Evolutionary conservation across 2,113 vertebrate species (phyloP).

Genomic region (Gallinago undulata): DNA sequence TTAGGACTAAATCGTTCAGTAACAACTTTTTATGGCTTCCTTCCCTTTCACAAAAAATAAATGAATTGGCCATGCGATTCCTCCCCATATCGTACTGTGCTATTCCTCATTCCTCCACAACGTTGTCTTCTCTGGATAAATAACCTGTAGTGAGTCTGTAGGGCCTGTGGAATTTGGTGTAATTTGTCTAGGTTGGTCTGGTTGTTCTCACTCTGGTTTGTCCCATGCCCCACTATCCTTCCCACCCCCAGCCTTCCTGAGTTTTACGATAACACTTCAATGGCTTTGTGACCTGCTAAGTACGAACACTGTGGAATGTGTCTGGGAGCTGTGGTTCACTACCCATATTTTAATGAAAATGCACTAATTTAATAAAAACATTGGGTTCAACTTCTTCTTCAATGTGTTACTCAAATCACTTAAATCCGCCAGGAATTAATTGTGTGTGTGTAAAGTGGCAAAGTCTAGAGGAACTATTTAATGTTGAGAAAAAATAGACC

Average conservation of each 20-base stretch:
- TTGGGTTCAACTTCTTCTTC: background rate
- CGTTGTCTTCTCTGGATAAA: background rate
- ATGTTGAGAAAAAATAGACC: background rate
- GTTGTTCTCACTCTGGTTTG: background rate
- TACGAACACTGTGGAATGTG: background rate
- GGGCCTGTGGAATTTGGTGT: background rate
- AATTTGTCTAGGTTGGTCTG: background rate
- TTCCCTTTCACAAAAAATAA: background rate
- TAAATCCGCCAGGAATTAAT: background rate
- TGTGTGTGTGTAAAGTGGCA: background rate
- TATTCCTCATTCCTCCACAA: background rate
- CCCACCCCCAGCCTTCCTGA: background rate
- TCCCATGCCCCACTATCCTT: background rate
- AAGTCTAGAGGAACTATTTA: background rate
- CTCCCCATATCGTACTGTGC: background rate
- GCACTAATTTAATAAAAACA: background rate
- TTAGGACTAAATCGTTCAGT: background rate
- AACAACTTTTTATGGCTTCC: background rate
- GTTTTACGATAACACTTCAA: background rate
- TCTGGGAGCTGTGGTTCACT: background rate
- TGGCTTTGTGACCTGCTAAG: background rate
- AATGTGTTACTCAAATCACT: background rate
- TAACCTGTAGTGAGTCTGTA: background rate
- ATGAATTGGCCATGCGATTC: background rate
- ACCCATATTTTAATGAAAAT: background rate